Percentiles rank a stretch among this genome's conserved stretches.
phyloP scores from a whole-genome alignment of 2,888 invertebrate genomes.

The Siphonodentalium dalli region DNA sequence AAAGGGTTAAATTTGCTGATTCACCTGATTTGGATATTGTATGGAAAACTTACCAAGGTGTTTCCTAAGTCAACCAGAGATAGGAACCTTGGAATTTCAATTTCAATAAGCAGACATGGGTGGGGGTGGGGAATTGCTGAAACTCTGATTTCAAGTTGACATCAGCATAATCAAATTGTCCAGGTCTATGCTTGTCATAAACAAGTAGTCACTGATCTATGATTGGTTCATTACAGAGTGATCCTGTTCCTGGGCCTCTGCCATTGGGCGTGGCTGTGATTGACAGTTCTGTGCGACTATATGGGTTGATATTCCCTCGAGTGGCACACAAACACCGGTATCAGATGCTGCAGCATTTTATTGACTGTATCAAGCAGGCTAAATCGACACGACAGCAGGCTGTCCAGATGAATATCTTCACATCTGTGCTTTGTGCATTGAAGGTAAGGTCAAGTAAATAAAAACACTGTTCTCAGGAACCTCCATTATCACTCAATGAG shows the following conservation, averaged over 20 bases:
- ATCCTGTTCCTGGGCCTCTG: slow-evolving; percentile 68
- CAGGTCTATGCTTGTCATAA: neutral
- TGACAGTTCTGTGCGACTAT: slow-evolving; percentile 89
- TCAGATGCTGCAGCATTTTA: slow-evolving; percentile 97
- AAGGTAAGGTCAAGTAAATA: slow-evolving; percentile 65
- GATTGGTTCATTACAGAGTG: slow-evolving; percentile 48
- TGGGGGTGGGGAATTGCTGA: no score
- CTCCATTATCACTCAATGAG: neutral
- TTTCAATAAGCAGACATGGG: no score
- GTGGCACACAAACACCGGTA: slow-evolving; percentile 92
- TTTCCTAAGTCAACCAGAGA: no score
- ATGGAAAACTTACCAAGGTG: no score
- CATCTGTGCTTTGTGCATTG: slow-evolving; percentile 87
- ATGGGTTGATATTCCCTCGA: slow-evolving; percentile 91
- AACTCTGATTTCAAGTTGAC: no score
- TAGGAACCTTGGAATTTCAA: no score
- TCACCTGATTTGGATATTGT: no score
- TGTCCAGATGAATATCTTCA: slow-evolving; percentile 93
- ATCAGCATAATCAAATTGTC: no score
- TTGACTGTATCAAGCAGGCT: slow-evolving; percentile 88
- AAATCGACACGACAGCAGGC: slow-evolving; percentile 94
- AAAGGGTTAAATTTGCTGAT: no score
- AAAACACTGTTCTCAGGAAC: neutral
- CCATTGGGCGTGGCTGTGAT: slow-evolving; percentile 96
- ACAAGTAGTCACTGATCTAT: no score